Evolutionary conservation across 2,888 invertebrate species (phyloP), one percentile per base, ranked within the genome.

Genomic region (Acronicta psi): DNA sequence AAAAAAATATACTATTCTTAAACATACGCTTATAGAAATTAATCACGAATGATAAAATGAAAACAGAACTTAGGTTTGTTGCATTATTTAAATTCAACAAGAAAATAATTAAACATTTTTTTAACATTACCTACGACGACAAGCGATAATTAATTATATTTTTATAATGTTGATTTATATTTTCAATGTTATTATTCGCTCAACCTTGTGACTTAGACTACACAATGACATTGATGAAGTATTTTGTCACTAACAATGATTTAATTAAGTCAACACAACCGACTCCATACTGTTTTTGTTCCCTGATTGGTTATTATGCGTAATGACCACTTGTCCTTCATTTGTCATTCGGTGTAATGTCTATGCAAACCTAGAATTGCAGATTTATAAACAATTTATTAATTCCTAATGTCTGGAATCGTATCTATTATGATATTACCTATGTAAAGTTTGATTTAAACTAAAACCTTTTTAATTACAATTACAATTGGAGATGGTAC

Each of bases 181-280:
- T 38, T 1, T 31, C 5, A 17, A 47, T 40, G 20, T 29, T 18
- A 8, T 23, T 20, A 18, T 0, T 40, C 43, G 65, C 43, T 2
- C 16, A 54, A 49, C 65, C 65, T 68, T 58, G 14, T 67, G 17
- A 60, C 61, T 63, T 65, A 37, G 13, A 47, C 62, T 47, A 59
- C 42, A 59, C 25, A 10, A 44, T 44, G 73, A 68, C 69, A 74
- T 69, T 80, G 75, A 75, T 75, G 46, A 58, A 70, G 66, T 63
- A 59, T 71, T 75, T 73, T 79, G 77, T 77, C 75, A 70, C 68
- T 66, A 69, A 81, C 82, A 81, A 81, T 82, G 73, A 81, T 75
- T 80, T 77, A 77, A 81, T 83, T 80, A 80, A 79, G 69, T 81
- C 78, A 80, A 78, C 72, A 77, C 16, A 61, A 46, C 50, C 46